These are phyloP conservation scores for Dichetophora obliterata DNA, from an alignment of 2,888 invertebrate genomes.

Conservation along the genomic window DNA sequence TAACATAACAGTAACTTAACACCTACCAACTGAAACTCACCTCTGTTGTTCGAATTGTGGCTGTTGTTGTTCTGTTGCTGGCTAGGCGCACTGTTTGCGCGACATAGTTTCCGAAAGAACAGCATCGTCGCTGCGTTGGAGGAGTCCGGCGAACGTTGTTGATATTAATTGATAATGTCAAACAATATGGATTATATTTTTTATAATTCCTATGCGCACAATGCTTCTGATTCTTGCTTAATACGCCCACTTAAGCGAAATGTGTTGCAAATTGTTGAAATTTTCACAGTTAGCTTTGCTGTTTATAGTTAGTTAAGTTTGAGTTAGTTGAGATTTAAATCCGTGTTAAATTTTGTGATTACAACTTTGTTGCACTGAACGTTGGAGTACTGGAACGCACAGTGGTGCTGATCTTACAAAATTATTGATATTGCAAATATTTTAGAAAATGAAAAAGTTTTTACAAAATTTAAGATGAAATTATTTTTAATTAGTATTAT, in stretches of 20 bases:
- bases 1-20: background rate
- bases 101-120: constrained; percentile 50
- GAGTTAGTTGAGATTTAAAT: background rate
- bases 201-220: background rate
- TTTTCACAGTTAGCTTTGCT: background rate
- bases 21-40: constrained; percentile 3
- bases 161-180: constrained; percentile 7
- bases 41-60: constrained; percentile 9
- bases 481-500: no score
- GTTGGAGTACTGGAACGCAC: background rate
- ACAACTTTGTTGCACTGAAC: background rate
- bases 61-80: constrained; percentile 43
- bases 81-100: constrained; percentile 43
- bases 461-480: no score
- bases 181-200: background rate
- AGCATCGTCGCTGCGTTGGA: constrained; percentile 35
- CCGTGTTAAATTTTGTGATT: constrained; percentile 16
- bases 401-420: background rate
- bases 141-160: background rate
- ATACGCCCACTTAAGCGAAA: background rate
- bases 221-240: background rate
- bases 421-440: background rate
- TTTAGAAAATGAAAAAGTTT: background rate
- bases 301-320: background rate
- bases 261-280: constrained; percentile 3